Percentiles rank a stretch among this genome's conserved stretches.
Evolutionary conservation across 1,140 invertebrate genomes (phyloP).

Genomic region (Odontomachus brunneus): DNA sequence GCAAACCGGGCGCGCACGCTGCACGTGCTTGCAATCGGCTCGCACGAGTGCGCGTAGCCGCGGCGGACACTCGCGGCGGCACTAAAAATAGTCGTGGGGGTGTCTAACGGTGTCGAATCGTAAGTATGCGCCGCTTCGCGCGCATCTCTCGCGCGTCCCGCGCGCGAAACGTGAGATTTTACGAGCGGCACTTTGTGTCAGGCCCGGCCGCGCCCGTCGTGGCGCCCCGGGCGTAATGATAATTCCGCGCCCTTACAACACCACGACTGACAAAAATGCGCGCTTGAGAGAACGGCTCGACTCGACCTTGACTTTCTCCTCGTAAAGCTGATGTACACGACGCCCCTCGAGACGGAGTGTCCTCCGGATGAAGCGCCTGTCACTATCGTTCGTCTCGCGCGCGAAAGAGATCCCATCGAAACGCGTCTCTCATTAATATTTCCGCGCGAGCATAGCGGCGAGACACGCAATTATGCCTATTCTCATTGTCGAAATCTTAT

Average conservation of each 20-base stretch:
- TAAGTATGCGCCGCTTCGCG: constrained; percentile 19
- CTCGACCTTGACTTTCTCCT: constrained; percentile 6
- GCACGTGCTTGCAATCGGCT: constrained; percentile 32
- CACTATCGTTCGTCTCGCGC: neutral
- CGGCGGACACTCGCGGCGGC: neutral
- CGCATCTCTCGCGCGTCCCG: neutral
- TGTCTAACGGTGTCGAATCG: constrained; percentile 51
- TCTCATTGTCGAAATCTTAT: too few species aligned
- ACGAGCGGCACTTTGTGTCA: neutral
- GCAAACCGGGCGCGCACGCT: neutral
- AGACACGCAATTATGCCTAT: too few species aligned
- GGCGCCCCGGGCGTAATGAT: neutral
- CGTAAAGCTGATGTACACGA: constrained; percentile 5
- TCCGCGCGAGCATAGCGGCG: too few species aligned
- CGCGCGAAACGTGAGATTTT: constrained; percentile 21
- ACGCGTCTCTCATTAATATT: neutral
- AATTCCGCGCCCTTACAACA: constrained; percentile 4
- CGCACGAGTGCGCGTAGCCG: neutral
- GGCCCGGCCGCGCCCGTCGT: neutral
- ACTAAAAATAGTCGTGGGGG: constrained; percentile 44
- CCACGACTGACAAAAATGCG: constrained; percentile 8
- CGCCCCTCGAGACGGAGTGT: neutral
- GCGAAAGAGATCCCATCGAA: neutral
- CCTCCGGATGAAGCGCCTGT: neutral
- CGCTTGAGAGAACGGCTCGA: constrained; percentile 5